Percentiles rank a stretch among this genome's conserved stretches.
Evolutionary conservation across 2,888 invertebrate species (phyloP).

Genomic region (Morpho achilles): DNA sequence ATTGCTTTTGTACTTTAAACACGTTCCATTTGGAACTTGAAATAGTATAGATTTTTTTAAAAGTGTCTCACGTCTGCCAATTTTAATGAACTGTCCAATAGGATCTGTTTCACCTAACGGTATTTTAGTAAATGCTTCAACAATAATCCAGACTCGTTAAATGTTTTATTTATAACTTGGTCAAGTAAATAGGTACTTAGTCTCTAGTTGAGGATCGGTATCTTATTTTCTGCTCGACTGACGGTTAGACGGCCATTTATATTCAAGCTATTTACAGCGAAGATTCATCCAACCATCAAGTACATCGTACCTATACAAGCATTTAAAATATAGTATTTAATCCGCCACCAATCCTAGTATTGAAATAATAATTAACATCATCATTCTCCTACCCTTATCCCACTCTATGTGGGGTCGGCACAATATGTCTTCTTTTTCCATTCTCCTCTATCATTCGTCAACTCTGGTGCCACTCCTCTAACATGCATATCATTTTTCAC

Average conservation of each 20-base stretch:
- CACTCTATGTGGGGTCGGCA: no score
- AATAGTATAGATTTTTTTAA: constrained; percentile 2
- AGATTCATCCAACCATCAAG: constrained; percentile 22
- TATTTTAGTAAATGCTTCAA: neutral
- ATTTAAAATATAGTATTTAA: no score
- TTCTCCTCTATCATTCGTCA: no score
- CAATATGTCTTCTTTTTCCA: no score
- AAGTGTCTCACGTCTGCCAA: neutral
- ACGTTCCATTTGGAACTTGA: constrained; percentile 7
- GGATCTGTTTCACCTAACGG: no score
- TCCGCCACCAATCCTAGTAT: constrained; percentile 2
- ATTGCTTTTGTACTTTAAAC: constrained; percentile 9
- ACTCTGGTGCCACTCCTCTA: no score
- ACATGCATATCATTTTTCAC: no score
- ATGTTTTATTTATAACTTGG: constrained; percentile 1
- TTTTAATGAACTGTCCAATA: no score
- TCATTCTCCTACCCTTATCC: no score
- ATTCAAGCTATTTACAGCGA: constrained; percentile 23
- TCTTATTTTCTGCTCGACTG: constrained; percentile 18
- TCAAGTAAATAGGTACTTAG: constrained; percentile 1
- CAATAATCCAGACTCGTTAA: neutral
- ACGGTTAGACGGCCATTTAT: constrained; percentile 24
- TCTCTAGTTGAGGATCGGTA: constrained; percentile 5
- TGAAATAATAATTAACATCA: neutral
- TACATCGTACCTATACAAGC: neutral